Evolutionary conservation across 1,140 invertebrate genomes (phyloP).

Genomic region (Diploscapter pachys): DNA sequence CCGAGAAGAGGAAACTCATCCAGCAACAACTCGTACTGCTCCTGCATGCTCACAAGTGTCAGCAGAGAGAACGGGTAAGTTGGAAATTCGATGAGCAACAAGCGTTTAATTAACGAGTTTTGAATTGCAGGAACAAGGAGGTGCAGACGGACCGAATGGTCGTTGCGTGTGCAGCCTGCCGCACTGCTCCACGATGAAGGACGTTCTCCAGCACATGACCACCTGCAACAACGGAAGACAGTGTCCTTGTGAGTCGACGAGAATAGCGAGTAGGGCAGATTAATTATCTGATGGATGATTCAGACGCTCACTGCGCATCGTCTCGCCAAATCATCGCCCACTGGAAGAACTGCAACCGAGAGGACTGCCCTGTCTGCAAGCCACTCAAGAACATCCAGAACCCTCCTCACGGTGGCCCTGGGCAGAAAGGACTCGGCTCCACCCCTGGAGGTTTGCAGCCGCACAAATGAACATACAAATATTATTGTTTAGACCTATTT

Average conservation of each 20-base stretch:
- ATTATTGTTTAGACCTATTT: background rate
- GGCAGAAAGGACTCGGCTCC: background rate
- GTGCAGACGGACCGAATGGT: slow-evolving; percentile 4
- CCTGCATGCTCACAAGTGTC: slow-evolving; percentile 97
- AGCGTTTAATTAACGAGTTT: too few species aligned
- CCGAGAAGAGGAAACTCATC: slow-evolving; percentile 96
- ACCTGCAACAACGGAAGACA: slow-evolving; percentile 81
- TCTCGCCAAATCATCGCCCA: slow-evolving; percentile 96
- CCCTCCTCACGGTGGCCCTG: slow-evolving; percentile 71
- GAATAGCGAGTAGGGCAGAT: too few species aligned
- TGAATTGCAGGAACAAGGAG: background rate
- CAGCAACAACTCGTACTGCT: slow-evolving; percentile 94
- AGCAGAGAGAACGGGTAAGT: slow-evolving; percentile 71
- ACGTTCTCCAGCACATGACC: slow-evolving; percentile 97
- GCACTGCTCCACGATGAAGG: slow-evolving; percentile 98
- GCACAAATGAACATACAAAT: background rate
- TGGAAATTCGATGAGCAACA: too few species aligned
- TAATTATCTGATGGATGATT: slow-evolving; percentile 9
- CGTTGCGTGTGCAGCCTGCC: slow-evolving; percentile 74
- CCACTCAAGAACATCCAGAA: slow-evolving; percentile 76
- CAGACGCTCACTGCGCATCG: slow-evolving; percentile 88
- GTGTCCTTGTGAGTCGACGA: slow-evolving; percentile 56
- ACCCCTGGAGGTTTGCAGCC: slow-evolving; percentile 7
- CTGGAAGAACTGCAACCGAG: slow-evolving; percentile 93
- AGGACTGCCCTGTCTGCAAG: slow-evolving; percentile 94